These are phyloP conservation scores for Turnix velox DNA, from an alignment of 2,113 vertebrate genomes.

Conservation along the genomic window DNA sequence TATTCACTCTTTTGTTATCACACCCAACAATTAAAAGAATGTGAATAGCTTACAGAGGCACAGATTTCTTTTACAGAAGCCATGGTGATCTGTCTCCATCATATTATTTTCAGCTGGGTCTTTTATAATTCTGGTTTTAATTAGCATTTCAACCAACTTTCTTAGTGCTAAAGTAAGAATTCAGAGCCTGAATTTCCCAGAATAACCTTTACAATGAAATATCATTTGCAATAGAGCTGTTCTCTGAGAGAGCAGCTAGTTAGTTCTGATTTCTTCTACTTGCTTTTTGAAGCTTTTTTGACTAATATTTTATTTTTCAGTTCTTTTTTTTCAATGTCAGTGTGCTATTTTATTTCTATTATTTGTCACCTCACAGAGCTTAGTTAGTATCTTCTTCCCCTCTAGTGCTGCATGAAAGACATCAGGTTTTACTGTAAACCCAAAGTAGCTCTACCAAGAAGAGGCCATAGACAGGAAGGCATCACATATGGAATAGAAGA, in stretches of 20 bases:
- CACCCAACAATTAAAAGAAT: conserved; percentile 55
- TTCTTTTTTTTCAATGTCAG: background rate
- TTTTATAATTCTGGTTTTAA: conserved; percentile 57
- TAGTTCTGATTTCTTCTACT: background rate
- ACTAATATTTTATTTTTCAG: background rate
- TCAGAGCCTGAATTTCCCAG: conserved; percentile 29
- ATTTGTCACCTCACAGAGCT: background rate
- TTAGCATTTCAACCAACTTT: conserved; percentile 32
- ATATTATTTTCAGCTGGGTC: conserved; percentile 43
- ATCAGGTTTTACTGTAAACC: background rate
- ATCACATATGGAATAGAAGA: background rate
- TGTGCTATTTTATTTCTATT: background rate
- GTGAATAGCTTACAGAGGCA: conserved; percentile 44
- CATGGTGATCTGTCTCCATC: conserved; percentile 29
- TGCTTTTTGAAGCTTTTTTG: background rate
- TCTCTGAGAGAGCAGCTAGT: background rate
- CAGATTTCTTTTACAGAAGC: conserved; percentile 49
- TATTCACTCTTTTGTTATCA: conserved; percentile 48
- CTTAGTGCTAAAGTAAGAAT: conserved; percentile 33
- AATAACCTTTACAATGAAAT: conserved; percentile 49
- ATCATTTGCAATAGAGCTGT: background rate
- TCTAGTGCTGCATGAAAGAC: background rate
- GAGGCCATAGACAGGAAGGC: background rate
- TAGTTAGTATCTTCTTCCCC: background rate
- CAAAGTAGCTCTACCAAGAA: background rate